phyloP scores from a whole-genome alignment of 1,140 invertebrate species.

The Penaeus vannamei region DNA sequence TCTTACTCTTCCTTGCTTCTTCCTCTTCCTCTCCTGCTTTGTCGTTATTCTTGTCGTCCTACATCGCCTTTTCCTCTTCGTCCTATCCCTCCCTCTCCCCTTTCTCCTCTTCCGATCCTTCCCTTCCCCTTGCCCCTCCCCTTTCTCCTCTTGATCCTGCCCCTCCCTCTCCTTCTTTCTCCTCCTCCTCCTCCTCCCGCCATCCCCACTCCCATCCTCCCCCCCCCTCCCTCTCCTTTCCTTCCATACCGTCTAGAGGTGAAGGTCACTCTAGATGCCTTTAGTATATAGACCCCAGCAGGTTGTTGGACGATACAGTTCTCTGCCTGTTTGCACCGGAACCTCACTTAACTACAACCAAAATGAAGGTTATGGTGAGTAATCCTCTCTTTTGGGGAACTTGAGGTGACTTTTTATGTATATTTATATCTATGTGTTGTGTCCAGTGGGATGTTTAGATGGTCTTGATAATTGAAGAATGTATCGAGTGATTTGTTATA shows the following conservation, averaged over 20 bases:
- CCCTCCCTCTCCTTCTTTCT: not conserved
- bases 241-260: not conserved
- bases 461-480: too few relatives aligned
- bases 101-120: not conserved
- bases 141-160: not conserved
- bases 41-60: not conserved
- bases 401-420: not conserved
- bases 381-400: not conserved
- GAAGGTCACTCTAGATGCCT: not conserved
- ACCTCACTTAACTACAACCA: not conserved
- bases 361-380: slow-evolving; percentile 6
- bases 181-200: not conserved
- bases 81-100: not conserved
- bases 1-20: not conserved
- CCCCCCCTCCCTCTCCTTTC: not conserved
- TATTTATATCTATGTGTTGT: not conserved
- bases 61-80: not conserved
- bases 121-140: not conserved
- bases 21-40: not conserved
- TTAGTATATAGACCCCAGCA: not conserved
- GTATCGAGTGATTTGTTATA: too few relatives aligned
- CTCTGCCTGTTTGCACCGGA: not conserved
- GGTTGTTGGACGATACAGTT: too few relatives aligned
- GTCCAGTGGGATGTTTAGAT: not conserved
- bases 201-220: not conserved